phyloP scores from a whole-genome alignment of 1,140 invertebrate genomes.

The Catajapyx aquilonaris region DNA sequence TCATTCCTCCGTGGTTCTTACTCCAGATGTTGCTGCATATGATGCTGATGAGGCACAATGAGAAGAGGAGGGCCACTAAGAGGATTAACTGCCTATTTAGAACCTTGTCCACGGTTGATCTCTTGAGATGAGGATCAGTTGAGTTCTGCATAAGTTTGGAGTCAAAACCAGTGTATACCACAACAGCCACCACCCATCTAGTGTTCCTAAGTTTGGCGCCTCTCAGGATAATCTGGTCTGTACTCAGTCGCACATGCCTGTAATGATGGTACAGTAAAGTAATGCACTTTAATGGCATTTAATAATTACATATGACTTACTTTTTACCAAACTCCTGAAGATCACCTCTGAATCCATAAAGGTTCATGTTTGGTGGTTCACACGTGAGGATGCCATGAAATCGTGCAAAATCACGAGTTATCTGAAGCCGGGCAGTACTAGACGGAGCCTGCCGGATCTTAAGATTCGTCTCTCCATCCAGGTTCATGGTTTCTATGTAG shows the following conservation, averaged over 20 bases:
- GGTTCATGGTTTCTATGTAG: too few relatives aligned
- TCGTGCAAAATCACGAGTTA: slow-evolving; percentile 43
- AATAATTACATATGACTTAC: slow-evolving; percentile 28
- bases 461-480: slow-evolving; percentile 98
- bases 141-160: slow-evolving; percentile 94
- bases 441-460: slow-evolving; percentile 83
- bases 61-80: slow-evolving; percentile 76
- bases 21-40: slow-evolving; percentile 74
- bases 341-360: slow-evolving; percentile 93
- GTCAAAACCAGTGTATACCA: slow-evolving; percentile 92
- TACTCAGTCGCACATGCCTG: slow-evolving; percentile 55
- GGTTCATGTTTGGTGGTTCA: slow-evolving; percentile 82
- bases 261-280: slow-evolving; percentile 8
- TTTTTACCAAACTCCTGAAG: slow-evolving; percentile 52
- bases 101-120: slow-evolving; percentile 80
- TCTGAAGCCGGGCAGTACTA: slow-evolving; percentile 50
- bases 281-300: slow-evolving; percentile 4
- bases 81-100: slow-evolving; percentile 81
- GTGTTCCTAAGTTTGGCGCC: slow-evolving; percentile 94
- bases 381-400: slow-evolving; percentile 74
- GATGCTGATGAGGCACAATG: slow-evolving; percentile 73
- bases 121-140: slow-evolving; percentile 65
- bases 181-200: slow-evolving; percentile 74
- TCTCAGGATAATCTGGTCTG: slow-evolving; percentile 81
- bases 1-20: slow-evolving; percentile 29